Evolutionary conservation across 2,113 vertebrate species (phyloP), one percentile per base, ranked within the genome.

Genomic region (Tenebrosternarchus preto): DNA sequence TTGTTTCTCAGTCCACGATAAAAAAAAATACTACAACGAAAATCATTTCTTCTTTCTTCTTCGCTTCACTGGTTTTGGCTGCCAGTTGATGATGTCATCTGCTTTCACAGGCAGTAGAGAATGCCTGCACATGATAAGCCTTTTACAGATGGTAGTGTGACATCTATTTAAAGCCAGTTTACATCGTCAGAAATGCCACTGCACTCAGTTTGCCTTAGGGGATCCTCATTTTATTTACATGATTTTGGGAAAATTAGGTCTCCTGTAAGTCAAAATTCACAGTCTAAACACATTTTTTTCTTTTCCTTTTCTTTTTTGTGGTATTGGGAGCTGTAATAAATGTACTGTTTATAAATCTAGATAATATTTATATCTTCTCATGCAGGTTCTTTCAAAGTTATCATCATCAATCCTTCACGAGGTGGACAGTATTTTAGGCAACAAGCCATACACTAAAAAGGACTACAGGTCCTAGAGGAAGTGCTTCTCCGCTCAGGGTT

Each of bases 391-490:
- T 89, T 95, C 96, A 4, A 98, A 97, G 90, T 86, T 98, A 82
- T 95, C 96, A 0, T 95, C 95, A 77, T 96, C 96, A 81, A 92
- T 96, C 1, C 86, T 94, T 84, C 95, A 95, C 0, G 96, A 98
- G 92, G 92, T 98, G 27, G 96, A 98, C 69, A 95, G 94, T 86
- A 97, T 98, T 90, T 89, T 98, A 90, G 96, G 96, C 90, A 98
- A 98, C 91, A 98, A 97, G 89, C 95, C 96, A 76, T 95, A 94
- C 90, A 96, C 93, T 93, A 98, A 97, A 92, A 97, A 96, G 90
- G 96, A 97, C 92, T 96, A 95, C 89, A 86, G 95, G 78, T 95
- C 95, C 85, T 98, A 95, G 91, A 82, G 63, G 59, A 60, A 76
- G 66, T 12, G 16, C 73, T 22, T 56, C 27, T 74, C 46, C 31